These are phyloP conservation scores for Echinarachnius parma DNA, from an alignment of 53 echinoderm and acorn worm species.

Conservation along the genomic window DNA sequence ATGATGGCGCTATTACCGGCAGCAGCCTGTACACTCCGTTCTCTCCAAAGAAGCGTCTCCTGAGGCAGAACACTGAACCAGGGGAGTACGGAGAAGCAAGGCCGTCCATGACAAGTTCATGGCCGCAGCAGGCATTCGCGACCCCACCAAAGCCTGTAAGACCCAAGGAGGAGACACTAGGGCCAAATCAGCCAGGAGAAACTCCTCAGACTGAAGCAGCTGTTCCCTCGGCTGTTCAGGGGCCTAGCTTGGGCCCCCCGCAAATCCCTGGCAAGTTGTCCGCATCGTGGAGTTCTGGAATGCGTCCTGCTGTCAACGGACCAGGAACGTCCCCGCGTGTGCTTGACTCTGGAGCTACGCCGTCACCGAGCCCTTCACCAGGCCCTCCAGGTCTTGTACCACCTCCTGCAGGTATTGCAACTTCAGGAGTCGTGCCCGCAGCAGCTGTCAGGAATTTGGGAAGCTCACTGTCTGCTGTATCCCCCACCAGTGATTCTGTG, in stretches of 20 bases:
- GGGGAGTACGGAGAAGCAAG: conserved; percentile 28
- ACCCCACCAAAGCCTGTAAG: conserved; percentile 11
- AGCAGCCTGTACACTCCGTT: conserved; percentile 49
- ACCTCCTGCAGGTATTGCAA: conserved; percentile 13
- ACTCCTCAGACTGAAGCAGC: background rate
- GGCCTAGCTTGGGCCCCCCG: no score
- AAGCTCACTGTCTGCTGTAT: conserved; percentile 24
- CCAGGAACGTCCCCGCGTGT: background rate
- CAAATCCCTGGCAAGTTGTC: conserved; percentile 21
- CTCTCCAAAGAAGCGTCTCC: conserved; percentile 62
- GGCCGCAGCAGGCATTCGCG: conserved; percentile 18
- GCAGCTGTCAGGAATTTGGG: conserved; percentile 38
- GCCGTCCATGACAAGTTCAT: conserved; percentile 25
- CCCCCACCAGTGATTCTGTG: no score
- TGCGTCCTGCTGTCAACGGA: conserved; percentile 19
- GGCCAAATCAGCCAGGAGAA: conserved; percentile 8
- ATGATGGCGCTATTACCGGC: conserved; percentile 34
- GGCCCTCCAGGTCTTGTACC: background rate
- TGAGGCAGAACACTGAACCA: conserved; percentile 60
- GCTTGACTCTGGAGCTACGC: conserved; percentile 8
- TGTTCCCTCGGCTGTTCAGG: background rate
- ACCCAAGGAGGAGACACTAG: conserved; percentile 32
- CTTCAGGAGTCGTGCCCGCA: background rate
- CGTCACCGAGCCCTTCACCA: conserved; percentile 31
- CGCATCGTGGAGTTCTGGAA: conserved; percentile 35